Percentiles rank a stretch among this genome's conserved stretches.
Evolutionary conservation across 2,888 invertebrate genomes (phyloP).

Genomic region (Unio pictorum): DNA sequence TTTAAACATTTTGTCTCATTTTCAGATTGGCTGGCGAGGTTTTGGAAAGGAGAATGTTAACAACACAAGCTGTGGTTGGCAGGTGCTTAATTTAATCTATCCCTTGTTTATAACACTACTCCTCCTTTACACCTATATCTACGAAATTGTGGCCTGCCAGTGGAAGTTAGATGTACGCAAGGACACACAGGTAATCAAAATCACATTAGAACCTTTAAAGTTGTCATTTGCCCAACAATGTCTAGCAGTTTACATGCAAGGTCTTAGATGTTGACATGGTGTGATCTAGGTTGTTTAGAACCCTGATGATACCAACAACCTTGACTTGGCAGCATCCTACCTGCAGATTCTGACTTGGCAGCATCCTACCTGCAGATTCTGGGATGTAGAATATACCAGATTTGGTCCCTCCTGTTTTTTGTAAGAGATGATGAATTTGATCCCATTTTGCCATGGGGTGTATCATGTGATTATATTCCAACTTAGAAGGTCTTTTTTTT

Average conservation of each 20-base stretch:
- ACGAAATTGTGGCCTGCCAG: conserved; percentile 68
- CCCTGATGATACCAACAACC: too few relatives aligned
- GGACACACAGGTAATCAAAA: conserved; percentile 51
- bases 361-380: not conserved
- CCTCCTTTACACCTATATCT: conserved; percentile 63
- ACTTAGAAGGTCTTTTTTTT: too few relatives aligned
- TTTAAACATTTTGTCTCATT: conserved; percentile 10
- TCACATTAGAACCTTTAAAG: too few relatives aligned
- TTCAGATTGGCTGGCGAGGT: conserved; percentile 69
- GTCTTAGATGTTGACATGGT: too few relatives aligned
- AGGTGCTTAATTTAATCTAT: conserved; percentile 60
- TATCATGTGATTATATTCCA: too few relatives aligned
- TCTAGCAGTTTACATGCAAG: too few relatives aligned
- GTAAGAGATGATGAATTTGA: not conserved
- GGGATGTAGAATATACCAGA: not conserved
- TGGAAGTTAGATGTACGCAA: conserved; percentile 65
- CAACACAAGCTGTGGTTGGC: conserved; percentile 42
- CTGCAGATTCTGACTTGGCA: too few relatives aligned
- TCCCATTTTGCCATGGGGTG: too few relatives aligned
- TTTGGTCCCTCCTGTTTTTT: not conserved
- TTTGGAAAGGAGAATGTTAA: conserved; percentile 59
- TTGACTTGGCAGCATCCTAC: not conserved
- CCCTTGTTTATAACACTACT: conserved; percentile 58
- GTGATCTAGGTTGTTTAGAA: too few relatives aligned
- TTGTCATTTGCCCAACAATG: too few relatives aligned